Percentiles rank a stretch among this genome's conserved stretches.
Conservation (phyloP, 2,113 vertebrate species). For the Geococcyx californianus region DNA sequence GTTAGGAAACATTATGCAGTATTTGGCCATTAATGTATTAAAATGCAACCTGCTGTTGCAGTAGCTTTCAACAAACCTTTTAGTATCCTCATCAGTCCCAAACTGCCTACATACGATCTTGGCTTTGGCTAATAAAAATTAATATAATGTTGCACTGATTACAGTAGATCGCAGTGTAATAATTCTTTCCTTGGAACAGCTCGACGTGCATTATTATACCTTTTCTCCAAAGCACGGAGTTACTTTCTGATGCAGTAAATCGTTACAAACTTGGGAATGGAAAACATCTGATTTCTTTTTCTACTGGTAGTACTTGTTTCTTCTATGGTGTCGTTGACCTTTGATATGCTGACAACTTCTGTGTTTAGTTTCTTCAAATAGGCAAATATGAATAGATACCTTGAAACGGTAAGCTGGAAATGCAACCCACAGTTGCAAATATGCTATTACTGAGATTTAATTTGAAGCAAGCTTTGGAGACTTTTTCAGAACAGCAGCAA, state of each 20-base stretch:
- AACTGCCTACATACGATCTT: background rate
- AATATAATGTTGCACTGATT: background rate
- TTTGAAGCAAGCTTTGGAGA: background rate
- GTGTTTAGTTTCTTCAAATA: background rate
- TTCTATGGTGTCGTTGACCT: accelerated
- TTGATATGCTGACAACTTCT: background rate
- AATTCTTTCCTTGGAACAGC: background rate
- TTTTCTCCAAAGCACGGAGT: background rate
- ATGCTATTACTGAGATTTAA: background rate
- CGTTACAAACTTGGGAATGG: background rate
- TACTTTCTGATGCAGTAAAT: background rate
- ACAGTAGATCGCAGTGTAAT: background rate
- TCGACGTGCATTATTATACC: background rate
- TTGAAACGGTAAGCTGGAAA: background rate
- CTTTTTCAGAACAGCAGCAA: background rate
- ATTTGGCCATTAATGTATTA: slow-evolving; percentile 6
- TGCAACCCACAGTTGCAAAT: background rate
- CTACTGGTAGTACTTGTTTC: background rate
- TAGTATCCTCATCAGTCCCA: background rate
- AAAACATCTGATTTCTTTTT: background rate
- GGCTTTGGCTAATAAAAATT: slow-evolving; percentile 2
- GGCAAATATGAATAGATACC: background rate
- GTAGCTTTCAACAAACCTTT: background rate
- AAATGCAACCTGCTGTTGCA: slow-evolving; percentile 11
- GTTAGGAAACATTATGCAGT: slow-evolving; percentile 7